Evolutionary conservation across 2,888 invertebrate genomes (phyloP), one percentile per base, ranked within the genome.

Genomic region (Nipponacmea schrenckii): DNA sequence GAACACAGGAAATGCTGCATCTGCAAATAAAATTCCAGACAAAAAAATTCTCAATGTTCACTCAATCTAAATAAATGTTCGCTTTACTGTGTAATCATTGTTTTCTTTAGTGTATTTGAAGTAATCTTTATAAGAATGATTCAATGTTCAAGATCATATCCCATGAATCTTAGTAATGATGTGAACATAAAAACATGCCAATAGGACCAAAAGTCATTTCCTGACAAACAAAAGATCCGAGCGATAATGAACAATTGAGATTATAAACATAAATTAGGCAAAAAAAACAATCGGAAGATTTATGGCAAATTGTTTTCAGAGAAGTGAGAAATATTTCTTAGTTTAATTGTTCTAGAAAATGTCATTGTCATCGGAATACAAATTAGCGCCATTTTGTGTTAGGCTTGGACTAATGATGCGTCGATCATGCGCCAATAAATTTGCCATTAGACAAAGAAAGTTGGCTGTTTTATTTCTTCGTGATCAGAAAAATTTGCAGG

Each of bases 101-200:
- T 39, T 39, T 39, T 39, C 39, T 39, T 39, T 39, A 8, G 8
- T 10, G 39, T 39, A 39, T 39, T 39, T 39, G 10, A 39, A 39
- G 8, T 39, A 39, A 39, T 39, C 39, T 8, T 39, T 10, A 39
- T 39, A 39, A 39, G 39, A 39, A 39, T 39, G 8, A 39, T 39
- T 39, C 39, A 5, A 31, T 31, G 31, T 31, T 31, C 31, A 5
- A 39, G 8, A 39, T 39, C 39, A 39, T 20, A 56, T 56, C 56
- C 56, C 56, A 56, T 56, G 56, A 56, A 56, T 56, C 56, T 56
- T 56, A 8, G 24, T 56, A 56, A 56, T 56, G 56, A 56, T 56
- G 39, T 39, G 39, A 39, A 5, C 39, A 39, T 39, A 39, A 39
- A 39, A 39, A 39, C 39, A 39, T 39, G 39, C 1, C 39, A 39